phyloP scores from a whole-genome alignment of 2,888 invertebrate genomes.

The Sesamia inferens region DNA sequence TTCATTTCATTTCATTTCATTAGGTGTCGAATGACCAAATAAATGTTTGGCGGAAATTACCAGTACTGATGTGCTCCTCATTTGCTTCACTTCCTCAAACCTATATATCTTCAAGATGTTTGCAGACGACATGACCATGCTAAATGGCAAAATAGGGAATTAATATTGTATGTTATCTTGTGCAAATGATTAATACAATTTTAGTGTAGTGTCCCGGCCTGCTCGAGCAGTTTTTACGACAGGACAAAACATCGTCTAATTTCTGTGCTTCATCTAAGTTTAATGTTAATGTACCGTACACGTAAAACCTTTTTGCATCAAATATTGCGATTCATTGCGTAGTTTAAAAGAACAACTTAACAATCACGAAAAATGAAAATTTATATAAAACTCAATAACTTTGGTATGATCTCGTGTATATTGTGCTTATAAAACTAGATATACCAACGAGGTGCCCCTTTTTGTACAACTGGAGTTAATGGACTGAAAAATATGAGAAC shows the following conservation, averaged over 20 bases:
- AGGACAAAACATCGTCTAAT: not conserved
- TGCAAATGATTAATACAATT: not conserved
- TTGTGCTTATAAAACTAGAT: conserved; percentile 19
- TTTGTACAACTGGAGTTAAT: conserved; percentile 32
- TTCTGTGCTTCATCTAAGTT: not conserved
- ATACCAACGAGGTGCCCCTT: conserved; percentile 2
- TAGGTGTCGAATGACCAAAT: conserved; percentile 35
- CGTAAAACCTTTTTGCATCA: not conserved
- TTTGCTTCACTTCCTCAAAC: conserved; percentile 12
- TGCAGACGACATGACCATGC: conserved; percentile 11
- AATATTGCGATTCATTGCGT: not conserved
- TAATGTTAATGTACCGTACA: no score
- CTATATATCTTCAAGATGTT: conserved; percentile 15
- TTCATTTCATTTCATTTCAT: no score
- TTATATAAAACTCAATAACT: not conserved
- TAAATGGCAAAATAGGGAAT: conserved; percentile 8
- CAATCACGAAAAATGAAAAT: not conserved
- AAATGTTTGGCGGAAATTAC: conserved; percentile 58
- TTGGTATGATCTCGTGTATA: not conserved
- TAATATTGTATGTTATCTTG: not conserved
- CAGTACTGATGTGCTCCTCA: conserved; percentile 14
- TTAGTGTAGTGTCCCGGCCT: not conserved
- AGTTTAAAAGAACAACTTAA: not conserved
- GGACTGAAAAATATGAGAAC: conserved; percentile 43
- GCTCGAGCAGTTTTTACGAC: not conserved